Base-by-base conservation (phyloP, 2,888 invertebrate species). In the Drosophila ochracea region DNA sequence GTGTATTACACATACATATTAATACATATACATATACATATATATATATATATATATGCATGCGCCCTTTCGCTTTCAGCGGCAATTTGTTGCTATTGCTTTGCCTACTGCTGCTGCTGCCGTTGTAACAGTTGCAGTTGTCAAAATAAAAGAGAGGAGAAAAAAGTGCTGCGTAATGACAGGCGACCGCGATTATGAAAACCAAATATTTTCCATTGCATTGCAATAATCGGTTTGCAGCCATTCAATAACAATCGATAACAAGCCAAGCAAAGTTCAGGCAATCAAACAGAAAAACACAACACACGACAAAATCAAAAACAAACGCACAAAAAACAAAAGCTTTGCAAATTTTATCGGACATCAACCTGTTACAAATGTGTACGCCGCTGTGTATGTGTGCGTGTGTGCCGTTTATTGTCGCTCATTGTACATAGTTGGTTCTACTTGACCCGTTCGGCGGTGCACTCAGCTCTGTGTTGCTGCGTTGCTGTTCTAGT, bases 31-130 rank as follows among this genome's bases (percentile, higher is more conserved):
- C 50, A n/a, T 59, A 47, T 25, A 21, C 7, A 47, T 16, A 47
- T 62, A 21, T 50, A n/a, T 59, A 11, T 68, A 33, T 62, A 21
- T 59, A 16, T 60, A 35, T 35, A 16, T 35, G 5, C 5, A 35
- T 35, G 74, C 83, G 88, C 90, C 90, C 90, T 86, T 86, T 86
- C 86, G 90, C 90, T 86, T 86, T 86, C 90, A 81, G 89, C 77
- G 83, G 72, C 72, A 75, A 82, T 65, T 78, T 82, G 67, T 71
- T 73, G 68, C 53, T 80, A 70, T 74, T 69, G 66, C 55, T 57
- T 49, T 41, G 53, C 53, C 35, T 28, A 58, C 47, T 65, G 33
- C 54, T 74, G 67, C 60, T 55, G 67, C 25, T 25, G 21, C 25
- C 47, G 25, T 47, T 47, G 47, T 9, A 47, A 43, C 39, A 37